Conservation (phyloP, 2,113 vertebrate genomes). For the Uropsilus gracilis region DNA sequence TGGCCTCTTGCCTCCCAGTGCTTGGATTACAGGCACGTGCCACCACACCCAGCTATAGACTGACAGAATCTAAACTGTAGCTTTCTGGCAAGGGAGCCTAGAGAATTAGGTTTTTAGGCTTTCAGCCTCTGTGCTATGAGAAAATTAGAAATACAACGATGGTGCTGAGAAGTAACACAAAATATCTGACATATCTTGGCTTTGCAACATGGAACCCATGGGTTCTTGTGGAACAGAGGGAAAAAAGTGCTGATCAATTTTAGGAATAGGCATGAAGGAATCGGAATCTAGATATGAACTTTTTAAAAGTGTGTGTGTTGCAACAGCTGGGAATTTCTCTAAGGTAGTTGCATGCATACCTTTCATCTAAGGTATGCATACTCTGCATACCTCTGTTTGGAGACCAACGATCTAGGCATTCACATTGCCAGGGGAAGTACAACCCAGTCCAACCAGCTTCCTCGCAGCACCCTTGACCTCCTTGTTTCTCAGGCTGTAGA, state of each 20-base stretch:
- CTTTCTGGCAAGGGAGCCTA: not conserved
- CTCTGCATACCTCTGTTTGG: not conserved
- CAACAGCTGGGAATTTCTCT: not conserved
- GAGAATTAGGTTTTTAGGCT: not conserved
- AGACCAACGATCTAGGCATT: not conserved
- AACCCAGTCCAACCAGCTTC: not conserved
- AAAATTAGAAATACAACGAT: not conserved
- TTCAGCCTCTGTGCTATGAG: not conserved
- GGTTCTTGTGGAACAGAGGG: not conserved
- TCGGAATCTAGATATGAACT: not conserved
- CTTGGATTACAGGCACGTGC: no score
- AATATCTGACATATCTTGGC: not conserved
- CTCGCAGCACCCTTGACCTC: slow-evolving; percentile 34
- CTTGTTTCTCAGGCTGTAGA: slow-evolving; percentile 64
- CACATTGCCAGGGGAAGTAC: not conserved
- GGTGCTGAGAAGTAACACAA: not conserved
- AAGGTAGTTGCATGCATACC: no score
- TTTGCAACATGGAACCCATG: not conserved
- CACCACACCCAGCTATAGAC: no score
- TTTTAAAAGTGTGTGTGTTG: not conserved
- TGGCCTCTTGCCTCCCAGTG: no score
- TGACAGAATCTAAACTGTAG: not conserved
- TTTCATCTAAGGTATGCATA: no score
- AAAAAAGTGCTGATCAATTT: not conserved
- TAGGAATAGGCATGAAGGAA: not conserved